These are phyloP conservation scores for Coenobita brevimanus DNA, from an alignment of 1,140 invertebrate genomes.

Conservation along the genomic window DNA sequence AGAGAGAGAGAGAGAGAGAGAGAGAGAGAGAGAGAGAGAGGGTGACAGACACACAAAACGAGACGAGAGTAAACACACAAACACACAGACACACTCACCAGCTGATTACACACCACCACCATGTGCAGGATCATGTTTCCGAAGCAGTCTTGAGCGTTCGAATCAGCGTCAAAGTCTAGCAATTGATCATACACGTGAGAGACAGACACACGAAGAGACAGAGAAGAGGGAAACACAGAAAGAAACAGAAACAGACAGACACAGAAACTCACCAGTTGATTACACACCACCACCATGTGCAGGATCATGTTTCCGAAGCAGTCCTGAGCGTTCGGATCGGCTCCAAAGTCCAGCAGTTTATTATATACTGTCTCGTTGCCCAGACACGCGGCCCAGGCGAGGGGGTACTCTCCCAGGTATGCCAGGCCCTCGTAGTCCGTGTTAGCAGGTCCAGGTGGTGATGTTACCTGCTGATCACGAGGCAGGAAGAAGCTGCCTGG, in stretches of 20 bases:
- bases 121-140: constrained; percentile 98
- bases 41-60: neutral
- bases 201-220: neutral
- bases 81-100: constrained; percentile 80
- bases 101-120: constrained; percentile 97
- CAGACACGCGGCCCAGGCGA: constrained; percentile 97
- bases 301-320: constrained; percentile 96
- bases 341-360: constrained; percentile 90
- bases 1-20: neutral
- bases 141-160: constrained; percentile 91
- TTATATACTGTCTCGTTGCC: constrained; percentile 99
- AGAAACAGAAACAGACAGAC: neutral
- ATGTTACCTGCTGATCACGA: constrained; percentile 87
- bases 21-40: neutral
- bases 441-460: constrained; percentile 78
- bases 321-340: constrained; percentile 94
- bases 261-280: constrained; percentile 89
- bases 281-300: constrained; percentile 98
- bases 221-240: neutral
- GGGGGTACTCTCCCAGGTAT: constrained; percentile 95
- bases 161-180: constrained; percentile 91
- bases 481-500: constrained; percentile 92
- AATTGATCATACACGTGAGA: constrained; percentile 93
- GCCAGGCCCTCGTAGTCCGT: constrained; percentile 97
- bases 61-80: neutral